Conservation (phyloP, 2,888 invertebrate species). For the Amiota mariae region DNA sequence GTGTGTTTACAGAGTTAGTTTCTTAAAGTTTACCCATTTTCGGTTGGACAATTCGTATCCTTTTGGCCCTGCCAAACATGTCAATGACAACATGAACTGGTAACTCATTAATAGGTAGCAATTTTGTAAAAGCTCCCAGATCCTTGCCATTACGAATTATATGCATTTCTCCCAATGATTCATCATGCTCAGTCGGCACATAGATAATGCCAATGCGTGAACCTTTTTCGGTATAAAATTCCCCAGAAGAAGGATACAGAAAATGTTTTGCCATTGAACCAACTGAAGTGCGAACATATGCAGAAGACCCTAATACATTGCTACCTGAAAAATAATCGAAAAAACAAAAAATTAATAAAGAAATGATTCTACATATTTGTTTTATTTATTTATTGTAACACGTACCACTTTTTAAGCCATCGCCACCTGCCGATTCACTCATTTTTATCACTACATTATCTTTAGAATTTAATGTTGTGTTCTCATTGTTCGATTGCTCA, state of each 20-base stretch:
- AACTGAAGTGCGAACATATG: neutral
- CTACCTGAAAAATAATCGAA: too few relatives aligned
- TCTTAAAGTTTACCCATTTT: neutral
- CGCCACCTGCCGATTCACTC: too few relatives aligned
- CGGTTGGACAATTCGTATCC: neutral
- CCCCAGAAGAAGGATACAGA: neutral
- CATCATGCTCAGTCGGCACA: neutral
- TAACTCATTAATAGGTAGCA: neutral
- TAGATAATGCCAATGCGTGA: conserved; percentile 2
- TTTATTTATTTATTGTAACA: too few relatives aligned
- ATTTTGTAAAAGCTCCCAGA: neutral
- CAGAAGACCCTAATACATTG: too few relatives aligned
- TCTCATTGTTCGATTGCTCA: too few relatives aligned
- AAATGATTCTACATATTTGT: too few relatives aligned
- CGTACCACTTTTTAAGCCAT: too few relatives aligned
- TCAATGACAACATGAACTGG: neutral
- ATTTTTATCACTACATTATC: too few relatives aligned
- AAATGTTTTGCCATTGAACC: neutral
- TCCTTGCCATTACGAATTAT: neutral
- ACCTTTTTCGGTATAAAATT: neutral
- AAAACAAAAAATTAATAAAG: too few relatives aligned
- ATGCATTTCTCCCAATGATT: neutral
- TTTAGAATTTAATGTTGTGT: too few relatives aligned
- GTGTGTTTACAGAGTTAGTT: too few relatives aligned
- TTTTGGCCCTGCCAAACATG: neutral